Base-by-base conservation (phyloP, 2,797 vertebrate genomes). In the Tokudaia muenninki region DNA sequence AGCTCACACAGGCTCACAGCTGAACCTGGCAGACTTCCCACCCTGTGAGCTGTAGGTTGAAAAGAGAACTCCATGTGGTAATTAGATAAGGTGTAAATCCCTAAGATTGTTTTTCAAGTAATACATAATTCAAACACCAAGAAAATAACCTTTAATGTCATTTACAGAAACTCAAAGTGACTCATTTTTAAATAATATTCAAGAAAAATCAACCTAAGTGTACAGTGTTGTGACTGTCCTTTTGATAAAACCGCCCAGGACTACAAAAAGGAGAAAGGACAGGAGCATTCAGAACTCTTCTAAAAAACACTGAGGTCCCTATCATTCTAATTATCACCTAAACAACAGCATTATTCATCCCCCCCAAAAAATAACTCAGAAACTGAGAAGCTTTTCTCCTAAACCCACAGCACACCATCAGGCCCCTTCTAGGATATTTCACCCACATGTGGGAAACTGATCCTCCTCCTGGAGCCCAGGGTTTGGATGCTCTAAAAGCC, bases 381-480 rank as follows among this genome's bases (percentile, higher is more conserved):
- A 97, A 95, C 47, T 24, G 37, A 95, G 95, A 80, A 91, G 3
- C 55, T 37, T 92, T 97, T 97, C 55, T 77, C 65, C 50, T n/a
- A 97, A 97, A 84, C 61, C 6, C 26, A 47, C 9, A 8, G 75
- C 12, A 87, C 61, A 98, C 24, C 44, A 87, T 95, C 72, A 92
- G 57, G 4, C 22, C 74, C 31, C 83, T 97, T 92, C 90, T 59
- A 88, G 55, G 87, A 97, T 1, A 11, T 97, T 98, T 98, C 50
- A 97, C 57, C 83, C 87, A 95, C 97, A 94, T 37, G 6, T 88
- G 59, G 97, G 96, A 98, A 96, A 97, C 96, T 95, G 95, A 63
- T 92, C n/a, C 95, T 94, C 95, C 75, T 81, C 82, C 91, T 96
- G 74, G 82, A 93, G 67, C 91, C 83, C 11, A 87, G 94, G 11